A percentile compares a stretch with the other conserved stretches of the same genome.
Evolutionary conservation across 2,888 invertebrate species (phyloP).

Genomic region (Drosophila histrio): DNA sequence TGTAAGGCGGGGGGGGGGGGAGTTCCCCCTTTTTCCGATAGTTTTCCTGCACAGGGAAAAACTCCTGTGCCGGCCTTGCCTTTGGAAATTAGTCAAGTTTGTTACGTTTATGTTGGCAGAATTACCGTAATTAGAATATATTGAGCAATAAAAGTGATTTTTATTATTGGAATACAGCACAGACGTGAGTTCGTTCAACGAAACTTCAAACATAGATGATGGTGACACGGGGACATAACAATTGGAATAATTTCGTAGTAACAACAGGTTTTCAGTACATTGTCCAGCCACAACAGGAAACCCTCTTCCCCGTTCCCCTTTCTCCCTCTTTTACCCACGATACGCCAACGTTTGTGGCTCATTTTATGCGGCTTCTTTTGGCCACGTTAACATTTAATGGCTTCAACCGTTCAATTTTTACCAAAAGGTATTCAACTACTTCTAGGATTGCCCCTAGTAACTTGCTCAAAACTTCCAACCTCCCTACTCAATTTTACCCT

Average conservation of each 20-base stretch:
- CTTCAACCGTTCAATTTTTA: slow-evolving; percentile 4
- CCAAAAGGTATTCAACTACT: neutral
- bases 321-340: slow-evolving; percentile 3
- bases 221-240: slow-evolving; percentile 22
- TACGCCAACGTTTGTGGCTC: slow-evolving; percentile 26
- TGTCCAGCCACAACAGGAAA: neutral
- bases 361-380: slow-evolving; percentile 35
- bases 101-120: slow-evolving; percentile 74
- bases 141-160: slow-evolving; percentile 82
- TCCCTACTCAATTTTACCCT: neutral
- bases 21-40: slow-evolving; percentile 21
- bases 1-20: neutral
- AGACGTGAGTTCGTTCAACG: slow-evolving; percentile 34
- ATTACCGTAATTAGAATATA: slow-evolving; percentile 83
- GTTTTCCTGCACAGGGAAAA: slow-evolving; percentile 18
- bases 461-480: neutral
- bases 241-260: slow-evolving; percentile 29
- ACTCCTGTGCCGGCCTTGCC: neutral
- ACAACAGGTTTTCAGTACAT: slow-evolving; percentile 23
- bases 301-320: neutral
- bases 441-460: neutral
- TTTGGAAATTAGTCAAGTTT: slow-evolving; percentile 76
- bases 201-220: slow-evolving; percentile 11
- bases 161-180: slow-evolving; percentile 69
- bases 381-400: slow-evolving; percentile 26